phyloP scores from a whole-genome alignment of 2,113 vertebrate genomes.

The Elanus axillaris region DNA sequence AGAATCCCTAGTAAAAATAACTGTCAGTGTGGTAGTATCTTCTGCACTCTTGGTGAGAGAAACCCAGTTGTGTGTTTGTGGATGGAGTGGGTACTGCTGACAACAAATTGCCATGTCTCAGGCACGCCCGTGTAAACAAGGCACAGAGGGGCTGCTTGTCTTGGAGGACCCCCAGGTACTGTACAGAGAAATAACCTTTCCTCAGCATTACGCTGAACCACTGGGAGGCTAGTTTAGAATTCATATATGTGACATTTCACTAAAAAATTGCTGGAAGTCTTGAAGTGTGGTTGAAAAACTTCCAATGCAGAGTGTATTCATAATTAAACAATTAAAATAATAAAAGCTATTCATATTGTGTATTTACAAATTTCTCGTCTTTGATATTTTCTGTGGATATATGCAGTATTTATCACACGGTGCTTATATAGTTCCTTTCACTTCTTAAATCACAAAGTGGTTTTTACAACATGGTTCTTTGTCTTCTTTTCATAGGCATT shows the following conservation, averaged over 20 bases:
- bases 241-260: not conserved
- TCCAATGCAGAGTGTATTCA: not conserved
- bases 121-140: not conserved
- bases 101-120: not conserved
- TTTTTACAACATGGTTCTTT: slow-evolving; percentile 46
- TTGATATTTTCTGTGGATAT: not conserved
- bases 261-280: not conserved
- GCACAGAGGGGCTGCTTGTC: not conserved
- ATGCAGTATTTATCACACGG: not conserved
- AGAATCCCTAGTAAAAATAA: not conserved
- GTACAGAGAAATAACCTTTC: not conserved
- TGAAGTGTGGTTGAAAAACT: not conserved
- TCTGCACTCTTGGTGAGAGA: not conserved
- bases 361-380: not conserved
- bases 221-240: not conserved
- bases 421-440: not conserved
- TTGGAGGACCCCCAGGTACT: not conserved
- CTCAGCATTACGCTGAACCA: not conserved
- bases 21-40: not conserved
- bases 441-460: not conserved
- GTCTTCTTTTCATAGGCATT: slow-evolving; percentile 82
- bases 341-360: too few relatives aligned
- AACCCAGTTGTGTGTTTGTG: not conserved
- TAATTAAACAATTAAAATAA: too few relatives aligned
- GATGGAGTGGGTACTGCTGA: not conserved